Base-by-base conservation (phyloP, 2,888 invertebrate genomes). In the Smittia aterrima region DNA sequence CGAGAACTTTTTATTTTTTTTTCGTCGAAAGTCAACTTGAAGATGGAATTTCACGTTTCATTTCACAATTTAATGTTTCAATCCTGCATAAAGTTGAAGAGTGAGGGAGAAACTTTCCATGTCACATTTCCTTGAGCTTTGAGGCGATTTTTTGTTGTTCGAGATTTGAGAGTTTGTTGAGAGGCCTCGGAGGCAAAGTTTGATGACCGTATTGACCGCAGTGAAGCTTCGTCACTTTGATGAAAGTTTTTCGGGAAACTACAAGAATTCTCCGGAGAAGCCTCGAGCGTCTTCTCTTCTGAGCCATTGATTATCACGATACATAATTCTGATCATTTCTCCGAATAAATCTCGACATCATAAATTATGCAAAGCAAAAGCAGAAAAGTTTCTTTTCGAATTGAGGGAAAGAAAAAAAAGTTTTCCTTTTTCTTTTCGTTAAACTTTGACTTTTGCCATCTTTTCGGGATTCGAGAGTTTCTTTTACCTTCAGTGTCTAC, bases 1-100 rank as follows among this genome's bases (percentile, higher is more conserved):
- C 58, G 22, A 58, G 18, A 58, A 22, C 22, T 58, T 58, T 22
- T n/a, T n/a, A n/a, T n/a, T n/a, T 58, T 58, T 22, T 22, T 22
- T 58, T 22, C 20, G 18, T 47, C 4, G 25, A 64, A 64, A 27
- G 11, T 64, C 25, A 11, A 58, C 20, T 64, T 25, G 25, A 64
- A 54, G 18, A 70, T 54, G 70, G 53, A 70, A 54, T 70, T 70
- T 70, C 24, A 70, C 70, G 70, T 53, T 70, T 70, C 70, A 70
- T 70, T 70, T 70, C 70, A 70, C 70, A 54, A 54, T 70, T 70
- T 70, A 70, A 70, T 70, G 70, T 70, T 53, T 70, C 70, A 70
- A 70, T 70, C 53, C 70, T 13, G n/a, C 11, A 41, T 7, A 58
- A 18, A 58, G 22, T 22, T 18, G 22, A 38, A 27, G 32, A 66